Base-by-base conservation (phyloP, 2,113 vertebrate genomes). In the Actinemys pallida region DNA sequence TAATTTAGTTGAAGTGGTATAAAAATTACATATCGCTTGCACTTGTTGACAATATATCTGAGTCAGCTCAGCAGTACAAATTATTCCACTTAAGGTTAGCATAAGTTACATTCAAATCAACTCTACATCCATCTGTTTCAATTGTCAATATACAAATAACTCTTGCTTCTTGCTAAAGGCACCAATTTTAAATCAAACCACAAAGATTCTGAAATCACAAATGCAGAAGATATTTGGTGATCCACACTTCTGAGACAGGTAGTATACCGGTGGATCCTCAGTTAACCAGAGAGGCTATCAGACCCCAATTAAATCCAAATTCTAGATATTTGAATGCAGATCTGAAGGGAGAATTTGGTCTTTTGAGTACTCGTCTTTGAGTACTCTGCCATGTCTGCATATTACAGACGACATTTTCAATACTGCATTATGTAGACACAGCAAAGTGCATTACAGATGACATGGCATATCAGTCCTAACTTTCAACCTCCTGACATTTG, bases 81-180 rank as follows among this genome's bases (percentile, higher is more conserved):
- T 39, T 72, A 50, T 39, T 27, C 52, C 72, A 87, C 76, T 20
- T 76, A 78, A 87, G 54, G 72, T 87, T 20, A 53, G 56, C 12
- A 39, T 5, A 91, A 87, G 52, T 83, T 83, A 59, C 29, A 81
- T 86, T 95, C 83, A 59, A 93, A 83, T 25, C 87, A 90, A 80
- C 92, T 83, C 88, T 90, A 92, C 91, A 88, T 42, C 50, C 6
- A 91, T 92, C 76, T 72, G 78, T 95, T 90, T 89, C 87, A 54
- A 78, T 89, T 94, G 92, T 62, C 89, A 69, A 42, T 82, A 81
- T 86, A 82, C 89, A 93, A 93, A 87, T 62, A 87, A 19, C 53
- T 94, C 89, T 87, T 90, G 88, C 11, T 83, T 92, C 88, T 78
- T 91, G 90, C 93, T 81, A 42, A 93, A 96, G 88, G 84, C 49